A percentile compares a stretch with the other conserved stretches of the same genome.
phyloP scores from a whole-genome alignment of 2,113 vertebrate genomes.

The Gulo gulo region DNA sequence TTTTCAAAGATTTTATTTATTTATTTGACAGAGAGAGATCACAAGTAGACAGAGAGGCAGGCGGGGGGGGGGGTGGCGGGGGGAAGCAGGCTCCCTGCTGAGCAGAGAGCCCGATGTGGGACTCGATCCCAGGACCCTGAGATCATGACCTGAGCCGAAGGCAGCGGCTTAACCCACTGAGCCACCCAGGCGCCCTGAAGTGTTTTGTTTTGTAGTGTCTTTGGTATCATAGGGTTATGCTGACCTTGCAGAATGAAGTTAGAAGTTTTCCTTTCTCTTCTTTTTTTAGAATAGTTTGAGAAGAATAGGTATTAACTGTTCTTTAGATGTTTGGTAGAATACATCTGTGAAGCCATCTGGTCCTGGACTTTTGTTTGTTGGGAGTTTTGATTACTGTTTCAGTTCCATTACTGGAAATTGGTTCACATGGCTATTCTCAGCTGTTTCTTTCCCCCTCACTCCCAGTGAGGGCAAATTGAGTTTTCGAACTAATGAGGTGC shows the following conservation, averaged over 20 bases:
- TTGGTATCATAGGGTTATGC: not conserved
- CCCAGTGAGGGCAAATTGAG: not conserved
- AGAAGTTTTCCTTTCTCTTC: not conserved
- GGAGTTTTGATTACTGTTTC: not conserved
- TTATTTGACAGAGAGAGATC: no score
- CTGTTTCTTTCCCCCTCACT: not conserved
- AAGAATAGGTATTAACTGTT: not conserved
- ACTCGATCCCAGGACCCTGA: no score
- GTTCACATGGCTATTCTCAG: not conserved
- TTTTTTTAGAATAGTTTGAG: not conserved
- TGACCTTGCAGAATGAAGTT: not conserved
- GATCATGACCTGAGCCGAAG: no score
- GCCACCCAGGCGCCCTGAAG: no score
- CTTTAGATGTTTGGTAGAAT: not conserved
- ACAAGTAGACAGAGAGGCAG: no score
- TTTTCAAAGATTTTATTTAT: no score
- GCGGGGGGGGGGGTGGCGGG: no score
- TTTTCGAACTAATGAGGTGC: not conserved
- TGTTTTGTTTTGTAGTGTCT: not conserved
- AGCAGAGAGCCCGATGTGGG: no score
- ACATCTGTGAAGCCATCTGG: not conserved
- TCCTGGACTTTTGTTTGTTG: not conserved
- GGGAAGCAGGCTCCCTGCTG: no score
- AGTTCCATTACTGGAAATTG: not conserved
- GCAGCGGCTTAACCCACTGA: no score